Evolutionary conservation across 2,888 invertebrate species (phyloP), one percentile per base, ranked within the genome.

Genomic region (Ophion costatus): DNA sequence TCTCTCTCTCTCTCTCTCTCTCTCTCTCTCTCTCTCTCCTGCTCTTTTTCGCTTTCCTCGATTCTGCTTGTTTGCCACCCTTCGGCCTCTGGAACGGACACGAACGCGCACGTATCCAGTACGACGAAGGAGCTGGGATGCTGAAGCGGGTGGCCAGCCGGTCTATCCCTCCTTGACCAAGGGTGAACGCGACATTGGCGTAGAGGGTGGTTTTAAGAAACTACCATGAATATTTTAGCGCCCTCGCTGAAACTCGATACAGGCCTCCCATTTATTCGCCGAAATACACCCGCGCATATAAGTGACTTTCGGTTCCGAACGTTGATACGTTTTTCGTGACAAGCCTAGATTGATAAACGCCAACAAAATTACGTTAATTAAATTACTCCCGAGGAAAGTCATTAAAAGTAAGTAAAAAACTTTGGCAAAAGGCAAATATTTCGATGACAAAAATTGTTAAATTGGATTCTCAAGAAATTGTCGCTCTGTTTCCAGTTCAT

Each of bases 101-200:
- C 84, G 64, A 38, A 75, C 73, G 69, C 71, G 42, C 77, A 69
- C 66, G 51, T 61, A 63, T 56, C 67, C 77, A 51, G 76, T 67
- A 82, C 80, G 57, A 66, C 80, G 51, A 71, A 80, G 81, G 80
- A 80, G 83, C 85, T 78, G 82, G 85, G 85, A 80, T 76, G 82
- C 63, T 80, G 78, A 73, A 82, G 82, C 81, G 75, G 79, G 56
- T 80, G 80, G 73, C 75, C 80, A 69, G 71, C 86, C 80, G 77
- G 77, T 71, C 82, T 80, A 75, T 56, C 84, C 84, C 86, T 85
- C 82, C 89, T 90, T 90, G 90, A 90, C 90, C 91, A 89, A 88
- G 88, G 89, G 83, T 88, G 88, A 88, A 91, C 89, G 86, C 70
- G 77, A 86, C 91, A 91, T 88, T 89, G 90, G 91, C 91, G 90